These are phyloP conservation scores for Kryptolebias ocellatus DNA, from an alignment of 2,797 vertebrate genomes.

Conservation along the genomic window DNA sequence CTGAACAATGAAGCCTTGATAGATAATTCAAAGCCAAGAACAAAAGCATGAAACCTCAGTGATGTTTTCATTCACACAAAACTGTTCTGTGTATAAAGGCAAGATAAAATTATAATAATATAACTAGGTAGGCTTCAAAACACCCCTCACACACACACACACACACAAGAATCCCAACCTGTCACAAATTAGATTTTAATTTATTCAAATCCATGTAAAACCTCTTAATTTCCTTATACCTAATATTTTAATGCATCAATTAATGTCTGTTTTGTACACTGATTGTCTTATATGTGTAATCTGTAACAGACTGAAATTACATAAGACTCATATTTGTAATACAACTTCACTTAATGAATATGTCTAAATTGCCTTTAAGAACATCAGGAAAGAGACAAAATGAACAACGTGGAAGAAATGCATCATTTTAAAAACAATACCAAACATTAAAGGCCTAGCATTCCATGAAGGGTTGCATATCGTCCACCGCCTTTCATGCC, in stretches of 20 bases:
- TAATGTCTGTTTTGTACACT: neutral
- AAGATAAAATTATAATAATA: neutral
- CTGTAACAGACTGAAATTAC: no score
- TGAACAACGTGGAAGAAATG: no score
- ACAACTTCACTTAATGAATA: no score
- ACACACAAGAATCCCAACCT: neutral
- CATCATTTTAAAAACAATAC: no score
- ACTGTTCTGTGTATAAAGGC: neutral
- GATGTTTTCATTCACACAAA: neutral
- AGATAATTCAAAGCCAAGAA: neutral
- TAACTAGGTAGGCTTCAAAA: neutral
- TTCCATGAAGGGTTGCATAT: no score
- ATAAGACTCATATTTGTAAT: no score
- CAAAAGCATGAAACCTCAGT: neutral
- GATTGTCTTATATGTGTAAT: no score
- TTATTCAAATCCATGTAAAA: neutral
- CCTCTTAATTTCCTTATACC: neutral
- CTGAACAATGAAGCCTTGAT: neutral
- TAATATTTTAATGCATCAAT: neutral
- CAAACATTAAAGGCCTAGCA: no score
- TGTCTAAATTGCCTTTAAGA: no score
- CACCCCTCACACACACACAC: neutral
- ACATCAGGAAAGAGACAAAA: no score
- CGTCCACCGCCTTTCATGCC: no score
- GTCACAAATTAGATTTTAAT: neutral